Conservation (phyloP, 2,113 vertebrate genomes). For the Vulpes lagopus region DNA sequence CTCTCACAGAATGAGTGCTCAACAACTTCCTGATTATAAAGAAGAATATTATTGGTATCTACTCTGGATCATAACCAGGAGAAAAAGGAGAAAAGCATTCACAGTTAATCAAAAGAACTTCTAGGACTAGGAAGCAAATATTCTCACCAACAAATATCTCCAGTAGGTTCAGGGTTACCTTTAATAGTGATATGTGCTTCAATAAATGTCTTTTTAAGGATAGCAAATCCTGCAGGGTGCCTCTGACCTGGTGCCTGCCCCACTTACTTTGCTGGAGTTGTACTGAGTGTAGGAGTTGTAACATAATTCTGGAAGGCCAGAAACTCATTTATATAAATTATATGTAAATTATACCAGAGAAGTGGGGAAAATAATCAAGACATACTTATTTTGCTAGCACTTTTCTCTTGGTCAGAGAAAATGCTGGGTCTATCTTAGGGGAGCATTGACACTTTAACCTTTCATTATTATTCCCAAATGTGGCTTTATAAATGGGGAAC, state of each 20-base stretch:
- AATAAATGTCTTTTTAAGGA: background rate
- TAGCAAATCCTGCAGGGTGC: background rate
- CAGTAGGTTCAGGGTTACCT: background rate
- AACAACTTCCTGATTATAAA: background rate
- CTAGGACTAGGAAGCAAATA: constrained; percentile 1
- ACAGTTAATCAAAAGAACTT: constrained; percentile 14
- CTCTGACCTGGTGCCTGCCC: background rate
- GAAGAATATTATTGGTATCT: background rate
- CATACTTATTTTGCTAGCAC: background rate
- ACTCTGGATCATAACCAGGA: background rate
- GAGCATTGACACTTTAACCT: background rate
- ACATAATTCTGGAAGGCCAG: background rate
- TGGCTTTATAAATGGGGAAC: background rate
- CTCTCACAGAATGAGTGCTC: background rate
- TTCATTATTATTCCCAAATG: constrained; percentile 4
- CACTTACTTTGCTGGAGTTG: background rate
- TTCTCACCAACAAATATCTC: background rate
- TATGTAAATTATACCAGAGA: background rate
- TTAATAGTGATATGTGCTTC: background rate
- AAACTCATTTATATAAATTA: background rate
- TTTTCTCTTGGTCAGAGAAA: background rate
- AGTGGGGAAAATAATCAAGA: background rate
- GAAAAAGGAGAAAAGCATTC: background rate
- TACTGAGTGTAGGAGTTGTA: background rate
- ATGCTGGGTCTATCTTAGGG: background rate